Conservation (phyloP, 2,797 vertebrate genomes). For the Semaprochilodus insignis region DNA sequence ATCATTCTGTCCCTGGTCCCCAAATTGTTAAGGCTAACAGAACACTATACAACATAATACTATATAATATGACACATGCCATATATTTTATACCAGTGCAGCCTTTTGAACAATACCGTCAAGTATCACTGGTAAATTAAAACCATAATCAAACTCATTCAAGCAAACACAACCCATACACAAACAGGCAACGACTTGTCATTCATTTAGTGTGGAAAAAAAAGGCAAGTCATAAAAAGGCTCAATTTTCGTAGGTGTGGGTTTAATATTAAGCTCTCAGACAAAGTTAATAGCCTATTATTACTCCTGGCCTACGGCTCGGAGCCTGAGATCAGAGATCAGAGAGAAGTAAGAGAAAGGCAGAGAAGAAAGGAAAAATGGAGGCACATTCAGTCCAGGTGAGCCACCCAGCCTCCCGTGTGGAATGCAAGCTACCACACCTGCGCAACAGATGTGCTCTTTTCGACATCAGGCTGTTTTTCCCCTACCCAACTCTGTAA, state of each 20-base stretch:
- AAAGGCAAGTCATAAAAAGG: no score
- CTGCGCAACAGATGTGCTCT: constrained; percentile 68
- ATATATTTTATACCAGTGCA: no score
- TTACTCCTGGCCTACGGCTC: background rate
- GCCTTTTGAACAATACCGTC: no score
- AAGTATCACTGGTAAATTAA: no score
- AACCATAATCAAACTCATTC: no score
- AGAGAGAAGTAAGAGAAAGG: background rate
- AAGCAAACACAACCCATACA: background rate
- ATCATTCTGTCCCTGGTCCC: no score
- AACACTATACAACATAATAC: no score
- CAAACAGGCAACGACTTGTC: background rate
- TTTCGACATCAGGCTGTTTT: constrained; percentile 6
- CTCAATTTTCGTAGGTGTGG: background rate
- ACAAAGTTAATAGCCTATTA: background rate
- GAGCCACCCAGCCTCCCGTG: constrained; percentile 33
- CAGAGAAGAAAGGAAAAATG: constrained; percentile 29
- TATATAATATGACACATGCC: no score
- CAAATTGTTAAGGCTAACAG: no score
- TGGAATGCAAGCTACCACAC: constrained; percentile 57
- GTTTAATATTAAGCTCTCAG: background rate
- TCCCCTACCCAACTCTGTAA: constrained; percentile 22
- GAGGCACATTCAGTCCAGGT: constrained; percentile 56
- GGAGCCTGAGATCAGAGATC: background rate
- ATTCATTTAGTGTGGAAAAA: background rate